Evolutionary conservation across 2,113 vertebrate species (phyloP), one percentile per base, ranked within the genome.

Genomic region (Puffinus mauretanicus): DNA sequence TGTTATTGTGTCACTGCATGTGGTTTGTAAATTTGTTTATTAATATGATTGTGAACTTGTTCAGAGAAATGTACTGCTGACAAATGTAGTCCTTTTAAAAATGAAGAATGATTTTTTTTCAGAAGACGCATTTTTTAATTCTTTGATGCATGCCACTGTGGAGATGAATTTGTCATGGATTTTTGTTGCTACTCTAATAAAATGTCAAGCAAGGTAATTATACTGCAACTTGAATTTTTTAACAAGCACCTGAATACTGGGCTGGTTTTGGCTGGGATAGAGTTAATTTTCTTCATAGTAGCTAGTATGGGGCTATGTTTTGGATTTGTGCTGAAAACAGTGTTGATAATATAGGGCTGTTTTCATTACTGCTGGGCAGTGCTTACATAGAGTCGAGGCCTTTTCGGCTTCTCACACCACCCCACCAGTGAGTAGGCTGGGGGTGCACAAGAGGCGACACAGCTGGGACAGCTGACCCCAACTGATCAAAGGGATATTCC

Each of bases 111-210:
- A 14, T 55, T 79, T 88, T 87, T 82, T 64, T 93, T 93, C 58
- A 81, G 89, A 94, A 95, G 7, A 92, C 84, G 6, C 5, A 52
- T 82, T 92, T 88, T 71, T 21, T 84, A 71, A 38, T 67, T 81
- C 47, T 93, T 93, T 64, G 12, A 51, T 88, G 86, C 22, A 34
- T 94, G 92, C 38, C 19, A 9, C 29, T 82, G 18, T 80, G 54
- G 75, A 66, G 72, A 89, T 40, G 58, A 49, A 79, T 86, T 71
- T 96, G 76, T 89, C 86, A 49, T 82, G 44, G 27, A 89, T 73
- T 92, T 82, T 82, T 80, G 58, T 97, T 83, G 52, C 40, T 75
- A 44, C 36, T 92, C 17, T 58, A 93, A 97, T 96, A 95, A 97
- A 97, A 82, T 38, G 8, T 57, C 60, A 36, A 91, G 36, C 19